A percentile compares a stretch with the other conserved stretches of the same genome.
Evolutionary conservation across 2,888 invertebrate species (phyloP).

Genomic region (Oscheius onirici): DNA sequence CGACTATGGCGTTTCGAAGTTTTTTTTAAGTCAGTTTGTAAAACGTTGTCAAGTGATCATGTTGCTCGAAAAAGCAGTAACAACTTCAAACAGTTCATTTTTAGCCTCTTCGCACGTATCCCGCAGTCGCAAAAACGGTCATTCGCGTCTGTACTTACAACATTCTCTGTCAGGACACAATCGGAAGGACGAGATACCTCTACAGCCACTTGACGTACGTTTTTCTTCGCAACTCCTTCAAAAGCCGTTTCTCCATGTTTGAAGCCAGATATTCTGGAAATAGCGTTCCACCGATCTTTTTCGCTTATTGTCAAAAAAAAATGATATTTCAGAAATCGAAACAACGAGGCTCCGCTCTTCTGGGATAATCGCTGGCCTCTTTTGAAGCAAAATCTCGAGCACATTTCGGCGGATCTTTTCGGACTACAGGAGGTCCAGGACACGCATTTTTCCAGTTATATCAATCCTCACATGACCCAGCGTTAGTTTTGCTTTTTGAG

Average conservation of each 20-base stretch:
- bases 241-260: no score
- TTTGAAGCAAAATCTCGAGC: conserved; percentile 49
- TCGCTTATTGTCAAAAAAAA: no score
- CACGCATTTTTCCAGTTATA: conserved; percentile 31
- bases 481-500: conserved; percentile 27
- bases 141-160: conserved; percentile 58
- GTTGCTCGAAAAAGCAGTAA: no score
- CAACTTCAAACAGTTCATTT: not conserved
- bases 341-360: conserved; percentile 23
- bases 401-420: conserved; percentile 60
- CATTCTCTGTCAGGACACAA: conserved; percentile 60
- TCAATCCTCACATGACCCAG: conserved; percentile 38
- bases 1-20: no score
- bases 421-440: conserved; percentile 67
- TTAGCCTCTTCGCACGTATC: not conserved
- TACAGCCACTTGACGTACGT: conserved; percentile 47
- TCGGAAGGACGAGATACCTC: conserved; percentile 45
- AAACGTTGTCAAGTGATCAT: no score
- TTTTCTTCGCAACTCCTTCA: no score
- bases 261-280: no score
- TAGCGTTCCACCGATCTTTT: no score
- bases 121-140: not conserved
- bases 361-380: conserved; percentile 57
- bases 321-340: not conserved
- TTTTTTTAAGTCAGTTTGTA: no score